Evolutionary conservation across 53 echinoderm and acorn worm species (phyloP), one percentile per base, ranked within the genome.

Genomic region (Mesocentrotus franciscanus): DNA sequence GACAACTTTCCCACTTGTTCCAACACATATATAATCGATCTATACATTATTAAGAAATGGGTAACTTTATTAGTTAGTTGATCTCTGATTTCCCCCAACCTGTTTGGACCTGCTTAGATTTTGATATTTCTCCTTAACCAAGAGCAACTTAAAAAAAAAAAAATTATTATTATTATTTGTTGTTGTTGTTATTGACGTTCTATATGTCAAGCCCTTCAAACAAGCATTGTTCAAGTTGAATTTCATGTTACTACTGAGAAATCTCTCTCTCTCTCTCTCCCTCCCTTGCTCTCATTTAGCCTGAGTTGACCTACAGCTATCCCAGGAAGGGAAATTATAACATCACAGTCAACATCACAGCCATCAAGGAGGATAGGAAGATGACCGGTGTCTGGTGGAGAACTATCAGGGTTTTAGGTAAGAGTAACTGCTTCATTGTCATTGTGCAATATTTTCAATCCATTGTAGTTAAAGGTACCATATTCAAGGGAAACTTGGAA

Each of bases 341-440:
- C 16, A 56, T 92, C 24, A 92, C 92, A 29, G 42, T 49, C n/a
- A 56, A 92, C 35, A 92, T 74, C 26, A 75, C 29, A 92, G 76
- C 92, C 1, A 12, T n/a, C 3, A 56, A 10, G 18, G 2, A 24
- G 1, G 27, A 18, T 3, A 27, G 32, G 12, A 56, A 26, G 26
- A 49, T 16, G 2, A 10, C 2, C 55, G 92, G 92, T 56, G 22
- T 12, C 26, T 92, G 92, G 92, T 72, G 35, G 42, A 75, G 72
- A 56, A 92, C 39, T 35, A 20, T 92, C 57, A 74, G 3, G 12
- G 92, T 92, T 42, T 74, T 92, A 92, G 92, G 92, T 92, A n/a
- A 92, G 92, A 26, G 1, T 92, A 30, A 27, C 13, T 72, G 72
- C 30, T 72, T 1, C 7, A 9, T 27, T 10, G 13, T 29, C 13